phyloP scores from a whole-genome alignment of 1,140 invertebrate genomes.

The Pachyrhynchus sulphureomaculatus region DNA sequence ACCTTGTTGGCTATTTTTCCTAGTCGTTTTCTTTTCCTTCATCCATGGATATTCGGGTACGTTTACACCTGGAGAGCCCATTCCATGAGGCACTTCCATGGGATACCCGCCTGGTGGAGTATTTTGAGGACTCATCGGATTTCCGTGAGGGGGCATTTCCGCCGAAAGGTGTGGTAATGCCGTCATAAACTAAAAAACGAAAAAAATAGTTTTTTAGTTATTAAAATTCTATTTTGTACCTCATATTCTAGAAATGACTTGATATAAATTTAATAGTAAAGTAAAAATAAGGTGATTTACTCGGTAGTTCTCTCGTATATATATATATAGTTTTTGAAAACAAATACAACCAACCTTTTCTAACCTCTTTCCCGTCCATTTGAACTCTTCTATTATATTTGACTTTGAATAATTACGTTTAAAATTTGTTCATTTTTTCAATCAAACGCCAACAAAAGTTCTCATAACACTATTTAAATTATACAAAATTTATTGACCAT shows the following conservation, averaged over 20 bases:
- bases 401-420: too few relatives aligned
- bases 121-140: slow-evolving; percentile 57
- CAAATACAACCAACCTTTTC: too few relatives aligned
- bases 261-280: too few relatives aligned
- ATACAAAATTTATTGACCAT: too few relatives aligned
- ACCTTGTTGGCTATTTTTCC: slow-evolving; percentile 90
- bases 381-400: too few relatives aligned
- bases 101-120: slow-evolving; percentile 57
- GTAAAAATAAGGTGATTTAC: too few relatives aligned
- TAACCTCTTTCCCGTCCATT: too few relatives aligned
- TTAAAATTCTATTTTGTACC: not conserved
- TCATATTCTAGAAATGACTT: not conserved
- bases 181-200: slow-evolving; percentile 67
- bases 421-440: too few relatives aligned
- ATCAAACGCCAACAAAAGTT: too few relatives aligned
- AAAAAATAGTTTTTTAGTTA: not conserved
- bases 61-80: slow-evolving; percentile 67
- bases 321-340: too few relatives aligned
- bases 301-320: too few relatives aligned
- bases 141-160: slow-evolving; percentile 54
- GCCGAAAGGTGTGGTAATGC: slow-evolving; percentile 70
- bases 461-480: too few relatives aligned
- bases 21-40: slow-evolving; percentile 95
- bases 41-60: slow-evolving; percentile 95
- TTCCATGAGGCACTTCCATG: slow-evolving; percentile 65